Evolutionary conservation across 1,140 invertebrate species (phyloP).

Genomic region (Neotoxoptera formosana): DNA sequence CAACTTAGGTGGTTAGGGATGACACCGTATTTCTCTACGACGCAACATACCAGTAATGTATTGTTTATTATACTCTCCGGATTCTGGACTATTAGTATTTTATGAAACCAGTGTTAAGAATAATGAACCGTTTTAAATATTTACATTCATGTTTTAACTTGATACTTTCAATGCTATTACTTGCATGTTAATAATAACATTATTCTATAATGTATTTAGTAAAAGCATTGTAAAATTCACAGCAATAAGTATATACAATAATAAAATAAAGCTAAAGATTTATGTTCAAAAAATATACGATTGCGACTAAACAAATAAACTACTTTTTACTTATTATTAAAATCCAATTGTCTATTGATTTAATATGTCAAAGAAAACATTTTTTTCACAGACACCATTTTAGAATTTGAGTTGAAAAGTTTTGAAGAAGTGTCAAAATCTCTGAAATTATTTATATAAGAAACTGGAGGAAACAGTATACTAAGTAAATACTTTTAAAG

Average conservation of each 20-base stretch:
- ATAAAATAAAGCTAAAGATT: not conserved
- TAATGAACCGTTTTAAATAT: too few species aligned
- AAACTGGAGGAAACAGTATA: not conserved
- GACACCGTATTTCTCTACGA: too few species aligned
- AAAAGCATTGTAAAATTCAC: not conserved
- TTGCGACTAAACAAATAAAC: not conserved
- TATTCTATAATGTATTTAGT: not conserved
- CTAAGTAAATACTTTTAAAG: constrained; percentile 8
- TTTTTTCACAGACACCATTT: not conserved
- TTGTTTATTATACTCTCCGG: too few species aligned
- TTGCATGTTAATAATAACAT: not conserved
- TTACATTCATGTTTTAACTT: too few species aligned
- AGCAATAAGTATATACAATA: not conserved
- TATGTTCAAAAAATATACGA: not conserved
- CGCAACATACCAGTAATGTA: too few species aligned
- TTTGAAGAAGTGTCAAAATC: not conserved
- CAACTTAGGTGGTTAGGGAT: too few species aligned
- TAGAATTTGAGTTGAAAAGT: not conserved
- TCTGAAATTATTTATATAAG: not conserved
- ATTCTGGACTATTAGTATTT: too few species aligned
- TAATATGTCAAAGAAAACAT: not conserved
- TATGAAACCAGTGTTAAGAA: too few species aligned
- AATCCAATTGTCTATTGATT: not conserved
- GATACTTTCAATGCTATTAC: not conserved
- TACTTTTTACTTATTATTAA: not conserved